Evolutionary conservation across 23 tunicate species (phyloP).

Genomic region (Styela clava): DNA sequence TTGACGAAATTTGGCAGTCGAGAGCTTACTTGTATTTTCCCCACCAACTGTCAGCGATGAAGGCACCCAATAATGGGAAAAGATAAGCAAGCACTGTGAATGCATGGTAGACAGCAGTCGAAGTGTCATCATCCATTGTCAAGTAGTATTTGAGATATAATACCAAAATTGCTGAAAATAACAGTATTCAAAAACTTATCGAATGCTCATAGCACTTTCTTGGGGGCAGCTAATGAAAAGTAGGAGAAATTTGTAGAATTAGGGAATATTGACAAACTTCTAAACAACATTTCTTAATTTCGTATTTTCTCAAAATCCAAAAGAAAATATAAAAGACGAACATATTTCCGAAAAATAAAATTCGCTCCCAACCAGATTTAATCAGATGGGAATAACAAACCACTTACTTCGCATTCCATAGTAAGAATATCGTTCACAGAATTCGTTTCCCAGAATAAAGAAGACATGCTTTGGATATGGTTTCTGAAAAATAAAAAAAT

Average conservation of each 20-base stretch:
- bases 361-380: too few species aligned
- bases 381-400: too few species aligned
- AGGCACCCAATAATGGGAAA: conserved; percentile 91
- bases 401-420: conserved; percentile 98
- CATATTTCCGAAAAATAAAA: too few species aligned
- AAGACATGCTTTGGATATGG: conserved; percentile 57
- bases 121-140: conserved; percentile 79
- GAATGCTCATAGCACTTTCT: too few species aligned
- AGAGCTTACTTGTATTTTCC: conserved; percentile 97
- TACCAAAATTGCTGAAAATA: conserved; percentile 71
- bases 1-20: too few species aligned
- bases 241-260: background rate
- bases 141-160: conserved; percentile 62
- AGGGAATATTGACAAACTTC: background rate
- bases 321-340: too few species aligned
- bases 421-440: conserved; percentile 90
- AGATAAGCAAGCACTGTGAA: conserved; percentile 96
- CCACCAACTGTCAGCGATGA: conserved; percentile 94
- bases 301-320: too few species aligned
- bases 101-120: conserved; percentile 96
- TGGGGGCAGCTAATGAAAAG: background rate
- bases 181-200: too few species aligned
- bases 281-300: background rate
- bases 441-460: conserved; percentile 91
- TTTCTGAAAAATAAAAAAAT: conserved; percentile 41